Conservation (phyloP, 2,888 invertebrate species). For the Willowsia nigromaculata region DNA sequence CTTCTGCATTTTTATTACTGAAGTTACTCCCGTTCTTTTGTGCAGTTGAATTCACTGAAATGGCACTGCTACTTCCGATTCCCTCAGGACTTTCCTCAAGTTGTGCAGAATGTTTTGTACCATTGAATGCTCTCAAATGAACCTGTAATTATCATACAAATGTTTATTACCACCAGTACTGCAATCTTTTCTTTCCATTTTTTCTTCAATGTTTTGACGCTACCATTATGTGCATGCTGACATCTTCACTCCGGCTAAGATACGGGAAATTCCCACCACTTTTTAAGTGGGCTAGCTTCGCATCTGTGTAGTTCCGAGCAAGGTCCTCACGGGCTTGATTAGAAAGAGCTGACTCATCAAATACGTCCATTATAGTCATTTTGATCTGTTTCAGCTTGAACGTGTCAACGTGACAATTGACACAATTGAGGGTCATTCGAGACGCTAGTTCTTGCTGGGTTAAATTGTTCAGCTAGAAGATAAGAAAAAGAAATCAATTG, state of each 20-base stretch:
- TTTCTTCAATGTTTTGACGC: too few species aligned
- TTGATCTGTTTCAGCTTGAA: constrained; percentile 86
- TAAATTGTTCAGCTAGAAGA: constrained; percentile 88
- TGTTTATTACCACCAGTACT: background rate
- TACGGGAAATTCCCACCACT: constrained; percentile 95
- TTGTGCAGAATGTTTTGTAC: constrained; percentile 72
- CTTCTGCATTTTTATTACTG: constrained; percentile 6
- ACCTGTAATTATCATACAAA: constrained; percentile 54
- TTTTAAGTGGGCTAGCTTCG: constrained; percentile 92
- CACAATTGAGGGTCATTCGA: constrained; percentile 91
- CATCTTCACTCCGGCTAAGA: constrained; percentile 92
- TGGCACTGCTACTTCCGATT: background rate
- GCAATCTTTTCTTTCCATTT: too few species aligned
- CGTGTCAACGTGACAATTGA: constrained; percentile 89
- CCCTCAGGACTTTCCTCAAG: background rate
- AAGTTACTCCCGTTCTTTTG: background rate
- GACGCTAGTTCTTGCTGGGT: constrained; percentile 92
- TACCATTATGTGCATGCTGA: constrained; percentile 92
- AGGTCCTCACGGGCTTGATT: constrained; percentile 89
- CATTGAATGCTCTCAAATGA: constrained; percentile 75
- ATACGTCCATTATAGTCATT: constrained; percentile 93
- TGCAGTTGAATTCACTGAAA: background rate
- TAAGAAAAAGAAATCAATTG: background rate
- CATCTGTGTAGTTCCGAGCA: constrained; percentile 91
- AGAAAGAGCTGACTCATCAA: constrained; percentile 92